Evolutionary conservation across 1,140 invertebrate genomes (phyloP).

Genomic region (Prorops nasuta): DNA sequence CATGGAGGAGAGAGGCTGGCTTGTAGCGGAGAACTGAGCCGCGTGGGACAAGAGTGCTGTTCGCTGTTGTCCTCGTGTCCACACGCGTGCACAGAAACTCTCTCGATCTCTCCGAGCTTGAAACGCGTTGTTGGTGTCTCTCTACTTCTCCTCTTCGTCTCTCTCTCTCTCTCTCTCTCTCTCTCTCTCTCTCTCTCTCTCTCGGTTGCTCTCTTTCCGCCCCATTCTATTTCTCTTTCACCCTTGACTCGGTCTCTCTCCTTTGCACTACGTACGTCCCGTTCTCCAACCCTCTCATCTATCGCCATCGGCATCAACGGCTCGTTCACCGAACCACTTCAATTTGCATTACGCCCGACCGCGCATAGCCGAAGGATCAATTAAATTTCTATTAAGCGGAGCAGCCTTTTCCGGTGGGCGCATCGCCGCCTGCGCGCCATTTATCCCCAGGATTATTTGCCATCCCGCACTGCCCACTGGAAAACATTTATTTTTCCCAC

Average conservation of each 20-base stretch:
- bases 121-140: neutral
- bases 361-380: slow-evolving; percentile 52
- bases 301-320: neutral
- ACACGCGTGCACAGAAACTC: slow-evolving; percentile 22
- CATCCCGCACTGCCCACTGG: slow-evolving; percentile 15
- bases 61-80: slow-evolving; percentile 30
- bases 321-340: slow-evolving; percentile 33
- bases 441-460: slow-evolving; percentile 39
- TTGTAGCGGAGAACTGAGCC: slow-evolving; percentile 40
- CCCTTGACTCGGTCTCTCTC: neutral
- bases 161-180: neutral
- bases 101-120: slow-evolving; percentile 13
- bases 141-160: neutral
- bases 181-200: slow-evolving; percentile 5
- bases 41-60: slow-evolving; percentile 44
- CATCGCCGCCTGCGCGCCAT: slow-evolving; percentile 23
- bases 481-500: slow-evolving; percentile 26
- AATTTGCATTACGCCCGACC: slow-evolving; percentile 49
- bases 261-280: neutral
- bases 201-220: neutral
- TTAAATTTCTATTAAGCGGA: slow-evolving; percentile 54
- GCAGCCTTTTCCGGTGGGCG: slow-evolving; percentile 34
- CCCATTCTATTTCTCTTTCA: slow-evolving; percentile 5
- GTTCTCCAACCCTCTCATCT: slow-evolving; percentile 5
- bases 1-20: neutral